Conservation (phyloP, 1,140 invertebrate genomes). For the Drosophila tsacasi region DNA sequence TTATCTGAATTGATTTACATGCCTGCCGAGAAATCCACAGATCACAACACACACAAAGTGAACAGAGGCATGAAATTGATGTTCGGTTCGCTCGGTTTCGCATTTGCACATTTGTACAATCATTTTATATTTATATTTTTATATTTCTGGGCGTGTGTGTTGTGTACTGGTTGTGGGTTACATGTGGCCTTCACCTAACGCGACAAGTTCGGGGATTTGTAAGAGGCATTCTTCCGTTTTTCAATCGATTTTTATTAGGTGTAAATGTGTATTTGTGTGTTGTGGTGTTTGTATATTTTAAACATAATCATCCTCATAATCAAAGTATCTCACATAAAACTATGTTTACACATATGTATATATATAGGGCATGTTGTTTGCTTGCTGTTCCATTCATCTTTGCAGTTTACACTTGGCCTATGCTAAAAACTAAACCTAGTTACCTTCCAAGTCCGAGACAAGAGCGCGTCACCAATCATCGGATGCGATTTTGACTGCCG, state of each 20-base stretch:
- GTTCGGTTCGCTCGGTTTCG: constrained; percentile 31
- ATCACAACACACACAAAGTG: constrained; percentile 17
- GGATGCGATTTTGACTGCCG: constrained; percentile 19
- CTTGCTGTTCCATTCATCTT: constrained; percentile 33
- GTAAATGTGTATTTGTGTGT: constrained; percentile 47
- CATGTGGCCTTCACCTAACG: constrained; percentile 13
- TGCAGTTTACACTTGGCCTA: constrained; percentile 49
- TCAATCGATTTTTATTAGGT: constrained; percentile 50
- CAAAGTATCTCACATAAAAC: constrained; percentile 62
- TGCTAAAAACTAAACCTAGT: constrained; percentile 72
- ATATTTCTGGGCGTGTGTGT: constrained; percentile 21
- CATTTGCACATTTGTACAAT: constrained; percentile 44
- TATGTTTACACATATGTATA: constrained; percentile 67
- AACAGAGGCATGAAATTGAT: constrained; percentile 20
- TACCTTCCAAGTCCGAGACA: constrained; percentile 50
- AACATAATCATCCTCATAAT: constrained; percentile 52
- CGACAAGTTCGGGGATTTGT: neutral
- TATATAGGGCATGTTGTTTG: constrained; percentile 27
- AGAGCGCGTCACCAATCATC: constrained; percentile 26
- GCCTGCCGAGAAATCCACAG: constrained; percentile 44
- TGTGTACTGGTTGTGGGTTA: constrained; percentile 24
- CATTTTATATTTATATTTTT: constrained; percentile 40
- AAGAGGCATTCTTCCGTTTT: constrained; percentile 28
- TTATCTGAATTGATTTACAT: constrained; percentile 56
- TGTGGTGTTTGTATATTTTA: constrained; percentile 47